Base-by-base conservation (phyloP, 2,797 vertebrate species). In the Gymnothorax reevesii region DNA sequence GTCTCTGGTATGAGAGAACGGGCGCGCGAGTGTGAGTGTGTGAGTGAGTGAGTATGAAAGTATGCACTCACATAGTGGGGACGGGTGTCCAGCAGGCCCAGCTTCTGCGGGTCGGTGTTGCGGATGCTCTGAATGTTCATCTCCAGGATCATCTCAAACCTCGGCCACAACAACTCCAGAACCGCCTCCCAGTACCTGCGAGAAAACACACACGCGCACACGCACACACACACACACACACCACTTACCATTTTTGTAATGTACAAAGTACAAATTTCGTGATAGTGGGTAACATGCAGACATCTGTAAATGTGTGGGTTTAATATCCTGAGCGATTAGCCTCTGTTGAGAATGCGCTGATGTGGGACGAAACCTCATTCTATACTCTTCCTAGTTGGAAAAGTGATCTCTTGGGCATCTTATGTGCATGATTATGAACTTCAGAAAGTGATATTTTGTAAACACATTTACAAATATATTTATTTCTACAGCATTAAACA, bases 51-150 rank as follows among this genome's bases (percentile, higher is more conserved):
- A 80, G 87, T 83, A 49, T 15, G 0, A 8, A 54, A 9, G 55
- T 59, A 22, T 54, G 77, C 59, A 17, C 96, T 7, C 94, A 98
- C 97, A 0, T 98, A 98, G 94, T 98, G 98, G 0, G 98, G 98
- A 7, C 97, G 94, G 0, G 97, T 98, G 92, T 99, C 98, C 86
- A 99, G 95, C 0, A 97, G 91, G 1, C 98, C 97, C 54, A 99
- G 94, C 59, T 95, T 97, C 93, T 98, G 97, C 42, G 98, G 98
- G 91, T 99, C 98, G 0, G 97, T 98, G 95, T 95, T 96, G 15
- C 97, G 95, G 93, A 99, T 97, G 88, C 97, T 99, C 90, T 97
- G 96, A 89, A 98, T 98, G 89, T 99, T 98, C 94, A 99, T 95
- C 94, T 98, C 97, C 92, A 99, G 93, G 83, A 99, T 97, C 85